A percentile compares a stretch with the other conserved stretches of the same genome.
Evolutionary conservation across 35 echinoderm and acorn worm genomes (phyloP).

Genomic region (Ophiothrix spiculata): DNA sequence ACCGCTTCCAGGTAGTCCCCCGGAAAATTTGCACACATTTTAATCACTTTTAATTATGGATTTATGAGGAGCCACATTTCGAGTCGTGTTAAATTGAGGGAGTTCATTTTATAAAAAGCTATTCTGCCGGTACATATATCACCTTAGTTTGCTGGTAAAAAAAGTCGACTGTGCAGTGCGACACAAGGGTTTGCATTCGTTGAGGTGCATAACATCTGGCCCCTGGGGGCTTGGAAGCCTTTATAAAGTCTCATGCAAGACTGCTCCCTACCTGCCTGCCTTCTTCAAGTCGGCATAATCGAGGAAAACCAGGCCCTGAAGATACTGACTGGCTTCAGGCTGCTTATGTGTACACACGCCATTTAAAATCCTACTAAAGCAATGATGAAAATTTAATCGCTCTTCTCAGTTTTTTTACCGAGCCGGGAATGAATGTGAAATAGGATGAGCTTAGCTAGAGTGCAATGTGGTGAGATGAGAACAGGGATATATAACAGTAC

Average conservation of each 20-base stretch:
- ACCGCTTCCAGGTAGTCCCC: not conserved
- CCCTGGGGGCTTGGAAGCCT: constrained; percentile 6
- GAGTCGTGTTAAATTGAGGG: not conserved
- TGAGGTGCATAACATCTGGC: constrained; percentile 11
- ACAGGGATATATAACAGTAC: constrained; percentile 9
- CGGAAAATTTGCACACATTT: constrained; percentile 1
- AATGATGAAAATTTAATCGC: constrained; percentile 9
- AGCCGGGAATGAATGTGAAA: not conserved
- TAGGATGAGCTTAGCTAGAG: not conserved
- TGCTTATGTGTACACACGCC: not conserved
- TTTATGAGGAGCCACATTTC: constrained; percentile 14
- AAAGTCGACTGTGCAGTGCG: constrained; percentile 6
- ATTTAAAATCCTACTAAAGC: not conserved
- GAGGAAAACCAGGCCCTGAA: constrained; percentile 10
- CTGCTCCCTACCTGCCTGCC: not conserved
- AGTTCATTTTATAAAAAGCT: constrained; percentile 1
- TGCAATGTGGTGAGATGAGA: not conserved
- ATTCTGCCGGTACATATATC: constrained; percentile 10
- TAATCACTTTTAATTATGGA: constrained; percentile 11
- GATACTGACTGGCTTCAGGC: not conserved
- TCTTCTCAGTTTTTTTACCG: not conserved
- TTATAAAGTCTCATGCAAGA: constrained; percentile 12
- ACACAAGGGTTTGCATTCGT: constrained; percentile 3
- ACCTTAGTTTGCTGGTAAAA: constrained; percentile 7
- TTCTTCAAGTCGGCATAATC: constrained; percentile 1